Evolutionary conservation across 2,113 vertebrate genomes (phyloP).

Genomic region (Lutjanus erythropterus): DNA sequence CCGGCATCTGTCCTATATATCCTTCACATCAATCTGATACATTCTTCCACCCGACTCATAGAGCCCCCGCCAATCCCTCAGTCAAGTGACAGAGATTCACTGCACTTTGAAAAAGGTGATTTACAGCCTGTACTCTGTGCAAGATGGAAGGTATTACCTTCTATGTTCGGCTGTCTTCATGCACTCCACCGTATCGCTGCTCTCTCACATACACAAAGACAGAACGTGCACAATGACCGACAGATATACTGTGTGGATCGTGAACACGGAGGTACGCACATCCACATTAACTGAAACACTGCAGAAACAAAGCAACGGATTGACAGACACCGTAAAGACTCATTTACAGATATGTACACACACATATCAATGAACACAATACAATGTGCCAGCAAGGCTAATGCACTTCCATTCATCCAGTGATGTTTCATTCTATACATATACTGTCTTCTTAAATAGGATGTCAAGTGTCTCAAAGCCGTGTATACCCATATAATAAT

Average conservation of each 20-base stretch:
- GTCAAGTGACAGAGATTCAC: conserved; percentile 9
- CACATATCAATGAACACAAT: neutral
- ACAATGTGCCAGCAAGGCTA: neutral
- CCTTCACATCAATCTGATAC: neutral
- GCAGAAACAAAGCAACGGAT: too few species aligned
- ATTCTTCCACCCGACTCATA: neutral
- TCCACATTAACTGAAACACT: neutral
- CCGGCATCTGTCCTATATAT: neutral
- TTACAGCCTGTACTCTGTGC: conserved; percentile 26
- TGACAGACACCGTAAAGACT: too few species aligned
- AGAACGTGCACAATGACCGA: neutral
- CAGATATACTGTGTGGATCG: neutral
- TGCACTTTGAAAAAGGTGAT: conserved; percentile 13
- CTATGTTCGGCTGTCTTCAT: neutral
- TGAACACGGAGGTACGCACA: neutral
- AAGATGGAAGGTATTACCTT: conserved; percentile 8
- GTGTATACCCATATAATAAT: neutral
- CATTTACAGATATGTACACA: neutral
- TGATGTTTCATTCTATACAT: neutral
- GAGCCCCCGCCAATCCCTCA: neutral
- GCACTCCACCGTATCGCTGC: neutral
- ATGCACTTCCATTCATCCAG: too few species aligned
- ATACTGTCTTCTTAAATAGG: neutral
- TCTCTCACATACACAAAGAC: neutral
- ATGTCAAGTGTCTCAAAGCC: neutral